Evolutionary conservation across 2,113 vertebrate species (phyloP).

Genomic region (Manacus vitellinus): DNA sequence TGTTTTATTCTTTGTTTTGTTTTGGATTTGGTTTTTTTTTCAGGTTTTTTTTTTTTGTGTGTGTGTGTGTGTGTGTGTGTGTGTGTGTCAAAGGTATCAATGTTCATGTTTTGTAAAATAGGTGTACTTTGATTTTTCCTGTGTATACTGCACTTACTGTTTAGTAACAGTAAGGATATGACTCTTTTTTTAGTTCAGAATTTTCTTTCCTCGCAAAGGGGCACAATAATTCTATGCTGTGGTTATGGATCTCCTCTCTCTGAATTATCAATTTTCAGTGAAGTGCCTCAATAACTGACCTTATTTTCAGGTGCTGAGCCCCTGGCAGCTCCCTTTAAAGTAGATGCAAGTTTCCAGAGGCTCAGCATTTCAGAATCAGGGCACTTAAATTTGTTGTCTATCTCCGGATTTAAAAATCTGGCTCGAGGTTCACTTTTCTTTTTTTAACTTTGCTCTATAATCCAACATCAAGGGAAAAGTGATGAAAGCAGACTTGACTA

Average conservation of each 20-base stretch:
- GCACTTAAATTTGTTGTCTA: slow-evolving; percentile 8
- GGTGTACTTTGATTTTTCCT: neutral
- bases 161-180: neutral
- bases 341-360: neutral
- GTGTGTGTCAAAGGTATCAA: too few species aligned
- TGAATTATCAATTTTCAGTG: neutral
- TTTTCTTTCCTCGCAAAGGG: neutral
- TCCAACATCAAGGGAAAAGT: slow-evolving; percentile 30
- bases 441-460: slow-evolving; percentile 4
- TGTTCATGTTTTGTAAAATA: neutral
- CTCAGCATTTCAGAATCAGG: slow-evolving; percentile 18
- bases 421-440: slow-evolving; percentile 3
- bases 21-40: fast-evolving
- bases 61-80: too few species aligned
- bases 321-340: neutral
- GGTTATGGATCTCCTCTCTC: neutral
- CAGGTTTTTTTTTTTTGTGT: neutral
- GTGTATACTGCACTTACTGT: neutral
- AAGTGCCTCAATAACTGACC: neutral
- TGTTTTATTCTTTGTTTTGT: neutral
- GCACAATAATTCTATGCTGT: neutral
- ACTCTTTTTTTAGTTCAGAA: neutral
- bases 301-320: slow-evolving; percentile 35
- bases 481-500: neutral
- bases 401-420: slow-evolving; percentile 17